These are phyloP conservation scores for Agapornis roseicollis DNA, from an alignment of 2,113 vertebrate species.

Conservation along the genomic window DNA sequence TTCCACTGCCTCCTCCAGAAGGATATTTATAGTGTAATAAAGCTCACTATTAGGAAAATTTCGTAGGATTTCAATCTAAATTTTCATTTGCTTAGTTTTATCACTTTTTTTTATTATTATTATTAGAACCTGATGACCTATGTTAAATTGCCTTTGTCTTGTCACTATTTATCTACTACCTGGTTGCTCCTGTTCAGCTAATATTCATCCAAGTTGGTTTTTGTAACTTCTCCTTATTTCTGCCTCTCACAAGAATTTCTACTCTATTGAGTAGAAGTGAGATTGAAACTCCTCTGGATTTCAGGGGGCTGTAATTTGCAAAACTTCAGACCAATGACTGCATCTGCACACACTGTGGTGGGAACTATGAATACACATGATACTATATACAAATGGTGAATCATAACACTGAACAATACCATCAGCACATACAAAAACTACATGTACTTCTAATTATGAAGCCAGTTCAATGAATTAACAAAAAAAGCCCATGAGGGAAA, in stretches of 20 bases:
- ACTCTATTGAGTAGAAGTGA: not conserved
- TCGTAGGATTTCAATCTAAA: not conserved
- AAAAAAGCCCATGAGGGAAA: not conserved
- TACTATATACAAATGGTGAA: not conserved
- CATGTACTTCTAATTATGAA: not conserved
- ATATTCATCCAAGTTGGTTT: not conserved
- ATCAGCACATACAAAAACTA: not conserved
- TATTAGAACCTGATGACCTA: not conserved
- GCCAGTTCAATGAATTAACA: not conserved
- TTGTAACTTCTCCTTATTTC: not conserved
- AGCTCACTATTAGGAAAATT: not conserved
- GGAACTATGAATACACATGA: not conserved
- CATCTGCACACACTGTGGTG: not conserved
- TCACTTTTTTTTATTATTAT: not conserved
- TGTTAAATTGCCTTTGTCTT: not conserved
- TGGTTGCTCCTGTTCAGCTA: not conserved
- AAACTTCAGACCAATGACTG: not conserved
- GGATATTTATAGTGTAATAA: not conserved
- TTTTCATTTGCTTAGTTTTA: not conserved
- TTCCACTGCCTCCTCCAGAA: not conserved
- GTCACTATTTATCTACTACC: not conserved
- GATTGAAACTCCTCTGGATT: not conserved
- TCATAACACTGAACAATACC: not conserved
- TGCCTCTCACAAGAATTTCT: not conserved
- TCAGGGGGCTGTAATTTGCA: not conserved